phyloP scores from a whole-genome alignment of 2,888 invertebrate genomes.

The Melanargia galathea region DNA sequence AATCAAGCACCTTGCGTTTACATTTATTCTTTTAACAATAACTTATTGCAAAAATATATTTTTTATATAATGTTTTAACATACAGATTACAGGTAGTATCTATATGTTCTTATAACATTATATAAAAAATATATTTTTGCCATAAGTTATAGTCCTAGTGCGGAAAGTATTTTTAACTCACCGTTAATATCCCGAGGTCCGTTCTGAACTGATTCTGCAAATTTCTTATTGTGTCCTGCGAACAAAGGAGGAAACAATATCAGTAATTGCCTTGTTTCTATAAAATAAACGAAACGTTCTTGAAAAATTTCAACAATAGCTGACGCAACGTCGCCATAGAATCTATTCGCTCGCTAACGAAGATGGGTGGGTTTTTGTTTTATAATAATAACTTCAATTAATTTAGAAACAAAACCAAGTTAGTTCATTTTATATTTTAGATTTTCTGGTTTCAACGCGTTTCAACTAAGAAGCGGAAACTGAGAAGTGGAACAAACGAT shows the following conservation, averaged over 20 bases:
- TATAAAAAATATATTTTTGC: too few species aligned
- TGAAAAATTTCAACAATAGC: conserved; percentile 34
- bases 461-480: background rate
- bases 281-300: conserved; percentile 37
- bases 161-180: conserved; percentile 48
- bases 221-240: conserved; percentile 53
- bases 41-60: too few species aligned
- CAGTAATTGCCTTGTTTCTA: conserved; percentile 37
- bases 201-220: conserved; percentile 42
- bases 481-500: too few species aligned
- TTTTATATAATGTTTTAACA: too few species aligned
- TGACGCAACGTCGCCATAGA: conserved; percentile 10
- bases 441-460: conserved; percentile 3
- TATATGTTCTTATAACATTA: too few species aligned
- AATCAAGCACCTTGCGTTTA: too few species aligned
- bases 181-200: conserved; percentile 56
- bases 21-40: too few species aligned
- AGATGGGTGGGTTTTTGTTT: conserved; percentile 9
- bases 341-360: conserved; percentile 4
- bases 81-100: too few species aligned
- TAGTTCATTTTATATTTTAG: background rate
- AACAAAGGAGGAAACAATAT: conserved; percentile 44
- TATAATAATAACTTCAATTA: conserved; percentile 14
- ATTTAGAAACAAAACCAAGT: conserved; percentile 11
- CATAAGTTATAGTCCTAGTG: background rate